phyloP scores from a whole-genome alignment of 2,888 invertebrate genomes.

The Gymnocheta viridis region DNA sequence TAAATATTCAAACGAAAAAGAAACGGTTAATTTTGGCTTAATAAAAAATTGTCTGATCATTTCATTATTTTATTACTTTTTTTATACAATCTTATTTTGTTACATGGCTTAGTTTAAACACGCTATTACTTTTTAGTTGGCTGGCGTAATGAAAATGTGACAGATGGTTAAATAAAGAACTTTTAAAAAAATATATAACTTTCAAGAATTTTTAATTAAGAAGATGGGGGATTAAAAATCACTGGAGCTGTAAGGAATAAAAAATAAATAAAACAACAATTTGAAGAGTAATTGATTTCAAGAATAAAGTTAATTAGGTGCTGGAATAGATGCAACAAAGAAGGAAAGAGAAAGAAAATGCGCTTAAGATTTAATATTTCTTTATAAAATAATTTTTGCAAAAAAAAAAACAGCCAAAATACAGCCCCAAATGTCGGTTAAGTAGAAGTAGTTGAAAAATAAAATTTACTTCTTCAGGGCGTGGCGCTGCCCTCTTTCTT shows the following conservation, averaged over 20 bases:
- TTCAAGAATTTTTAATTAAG: neutral
- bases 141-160: constrained; percentile 52
- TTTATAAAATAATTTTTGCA: neutral
- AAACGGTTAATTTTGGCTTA: constrained; percentile 50
- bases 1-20: constrained; percentile 31
- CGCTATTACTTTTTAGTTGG: constrained; percentile 45
- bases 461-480: no score
- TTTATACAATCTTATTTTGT: constrained; percentile 39
- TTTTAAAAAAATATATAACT: constrained; percentile 4
- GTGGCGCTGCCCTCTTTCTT: no score
- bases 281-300: constrained; percentile 21
- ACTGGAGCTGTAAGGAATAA: constrained; percentile 28
- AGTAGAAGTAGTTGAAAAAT: no score
- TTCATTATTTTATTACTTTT: constrained; percentile 23
- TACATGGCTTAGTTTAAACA: constrained; percentile 40
- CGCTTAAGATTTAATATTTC: neutral
- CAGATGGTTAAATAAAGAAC: constrained; percentile 54
- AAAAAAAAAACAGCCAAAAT: neutral
- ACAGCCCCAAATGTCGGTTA: no score
- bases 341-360: neutral
- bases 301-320: constrained; percentile 12
- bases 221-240: constrained; percentile 35
- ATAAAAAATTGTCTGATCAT: constrained; percentile 52
- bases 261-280: neutral
- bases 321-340: neutral